Evolutionary conservation across 2,113 vertebrate genomes (phyloP).

Genomic region (Misgurnus mizolepis): DNA sequence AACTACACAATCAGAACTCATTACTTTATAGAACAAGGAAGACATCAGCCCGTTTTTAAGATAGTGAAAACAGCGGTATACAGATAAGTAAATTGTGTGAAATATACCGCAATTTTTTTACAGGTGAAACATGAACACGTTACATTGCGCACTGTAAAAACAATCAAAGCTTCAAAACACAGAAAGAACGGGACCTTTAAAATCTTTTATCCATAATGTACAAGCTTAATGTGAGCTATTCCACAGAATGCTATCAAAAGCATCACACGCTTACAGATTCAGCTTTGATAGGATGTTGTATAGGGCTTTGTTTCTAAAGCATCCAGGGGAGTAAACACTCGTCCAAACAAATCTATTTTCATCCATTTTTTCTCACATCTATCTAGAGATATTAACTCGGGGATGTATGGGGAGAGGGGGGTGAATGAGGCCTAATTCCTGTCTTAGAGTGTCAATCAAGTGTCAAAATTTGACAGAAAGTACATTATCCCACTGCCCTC

Average conservation of each 20-base stretch:
- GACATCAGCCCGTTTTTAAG: no score
- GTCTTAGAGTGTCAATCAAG: constrained; percentile 63
- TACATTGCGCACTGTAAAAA: no score
- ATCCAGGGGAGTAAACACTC: constrained; percentile 58
- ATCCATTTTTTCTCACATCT: constrained; percentile 52
- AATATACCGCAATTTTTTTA: no score
- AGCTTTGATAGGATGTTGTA: constrained; percentile 42
- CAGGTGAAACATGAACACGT: no score
- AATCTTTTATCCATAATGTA: background rate
- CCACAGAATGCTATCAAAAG: constrained; percentile 30
- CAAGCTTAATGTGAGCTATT: constrained; percentile 32
- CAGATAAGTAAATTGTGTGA: no score
- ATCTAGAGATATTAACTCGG: constrained; percentile 48
- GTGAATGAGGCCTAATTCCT: constrained; percentile 60
- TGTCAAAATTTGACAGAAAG: constrained; percentile 60
- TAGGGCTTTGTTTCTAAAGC: constrained; percentile 59
- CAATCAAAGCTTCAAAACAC: no score
- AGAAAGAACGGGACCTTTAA: no score
- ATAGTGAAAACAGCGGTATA: no score
- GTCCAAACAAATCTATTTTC: constrained; percentile 54
- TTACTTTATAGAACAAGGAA: no score
- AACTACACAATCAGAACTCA: no score
- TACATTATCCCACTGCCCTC: constrained; percentile 52
- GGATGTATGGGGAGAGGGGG: constrained; percentile 21
- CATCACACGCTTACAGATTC: constrained; percentile 30